Percentiles rank a stretch among this genome's conserved stretches.
phyloP scores from a whole-genome alignment of 2,113 vertebrate genomes.

The Ophiodon elongatus region DNA sequence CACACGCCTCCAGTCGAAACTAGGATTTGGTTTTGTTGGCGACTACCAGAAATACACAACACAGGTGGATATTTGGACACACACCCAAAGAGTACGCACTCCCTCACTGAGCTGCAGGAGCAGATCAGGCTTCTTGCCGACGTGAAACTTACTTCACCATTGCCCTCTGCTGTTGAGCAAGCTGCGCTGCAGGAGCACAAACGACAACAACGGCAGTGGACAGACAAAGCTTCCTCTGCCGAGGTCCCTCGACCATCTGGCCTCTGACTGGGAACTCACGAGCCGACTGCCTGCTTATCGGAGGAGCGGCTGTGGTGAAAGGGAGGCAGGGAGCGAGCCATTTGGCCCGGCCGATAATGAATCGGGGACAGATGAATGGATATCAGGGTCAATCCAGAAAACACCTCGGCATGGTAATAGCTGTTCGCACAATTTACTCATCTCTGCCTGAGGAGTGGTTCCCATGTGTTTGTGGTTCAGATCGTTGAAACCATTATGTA shows the following conservation, averaged over 20 bases:
- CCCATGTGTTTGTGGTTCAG: constrained; percentile 22
- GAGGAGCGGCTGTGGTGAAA: constrained; percentile 57
- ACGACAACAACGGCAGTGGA: constrained; percentile 46
- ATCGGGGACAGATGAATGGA: constrained; percentile 65
- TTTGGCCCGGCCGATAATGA: constrained; percentile 68
- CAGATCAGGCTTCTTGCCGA: not conserved
- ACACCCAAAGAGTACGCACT: not conserved
- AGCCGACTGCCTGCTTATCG: constrained; percentile 60
- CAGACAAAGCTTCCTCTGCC: constrained; percentile 54
- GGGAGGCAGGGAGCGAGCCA: constrained; percentile 54
- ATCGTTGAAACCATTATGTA: constrained; percentile 49
- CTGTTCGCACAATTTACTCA: constrained; percentile 30
- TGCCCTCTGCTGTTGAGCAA: constrained; percentile 80
- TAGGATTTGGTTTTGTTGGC: not conserved
- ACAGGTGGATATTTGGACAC: constrained; percentile 6
- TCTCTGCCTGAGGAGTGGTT: constrained; percentile 31
- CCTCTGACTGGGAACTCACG: constrained; percentile 61
- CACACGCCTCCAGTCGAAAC: not conserved
- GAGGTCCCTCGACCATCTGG: constrained; percentile 70
- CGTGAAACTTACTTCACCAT: constrained; percentile 76
- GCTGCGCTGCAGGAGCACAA: constrained; percentile 47
- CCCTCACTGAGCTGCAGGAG: constrained; percentile 9
- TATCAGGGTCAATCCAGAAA: constrained; percentile 64
- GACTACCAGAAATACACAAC: not conserved
- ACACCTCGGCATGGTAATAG: constrained; percentile 46